Percentiles rank a stretch among this genome's conserved stretches.
phyloP scores from a whole-genome alignment of 2,888 invertebrate species.

The Xestia sexstrigata region DNA sequence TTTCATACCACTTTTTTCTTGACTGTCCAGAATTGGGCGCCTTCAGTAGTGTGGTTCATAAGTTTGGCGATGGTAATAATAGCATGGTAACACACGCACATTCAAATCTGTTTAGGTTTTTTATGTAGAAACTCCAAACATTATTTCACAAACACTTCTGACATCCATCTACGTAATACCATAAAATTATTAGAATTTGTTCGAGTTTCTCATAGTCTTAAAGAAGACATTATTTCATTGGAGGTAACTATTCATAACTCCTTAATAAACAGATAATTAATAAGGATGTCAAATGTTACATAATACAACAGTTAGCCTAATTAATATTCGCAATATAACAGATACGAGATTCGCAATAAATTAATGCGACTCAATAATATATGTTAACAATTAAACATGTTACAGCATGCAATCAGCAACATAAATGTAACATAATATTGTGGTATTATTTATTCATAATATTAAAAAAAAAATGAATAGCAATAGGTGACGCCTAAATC shows the following conservation, averaged over 20 bases:
- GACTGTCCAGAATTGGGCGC: not conserved
- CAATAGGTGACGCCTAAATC: not conserved
- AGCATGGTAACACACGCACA: not conserved
- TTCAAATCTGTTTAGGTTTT: not conserved
- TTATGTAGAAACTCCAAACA: not conserved
- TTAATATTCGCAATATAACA: constrained; percentile 33
- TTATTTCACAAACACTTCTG: constrained; percentile 15
- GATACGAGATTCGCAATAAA: constrained; percentile 29
- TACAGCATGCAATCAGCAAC: not conserved
- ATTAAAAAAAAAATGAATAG: not conserved
- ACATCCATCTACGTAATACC: constrained; percentile 13
- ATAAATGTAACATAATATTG: not conserved
- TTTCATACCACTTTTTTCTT: not conserved
- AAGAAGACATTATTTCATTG: not conserved
- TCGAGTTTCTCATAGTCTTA: not conserved
- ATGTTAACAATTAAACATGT: constrained; percentile 10
- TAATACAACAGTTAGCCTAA: constrained; percentile 32
- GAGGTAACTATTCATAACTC: not conserved
- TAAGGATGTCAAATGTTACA: constrained; percentile 20
- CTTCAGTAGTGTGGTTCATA: not conserved
- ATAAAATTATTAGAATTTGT: constrained; percentile 14
- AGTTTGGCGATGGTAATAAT: constrained; percentile 4
- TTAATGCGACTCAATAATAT: constrained; percentile 22
- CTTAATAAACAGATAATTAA: not conserved
- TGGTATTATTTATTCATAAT: not conserved